Evolutionary conservation across 2,113 vertebrate species (phyloP), one percentile per base, ranked within the genome.

Genomic region (Charadrius vociferus): DNA sequence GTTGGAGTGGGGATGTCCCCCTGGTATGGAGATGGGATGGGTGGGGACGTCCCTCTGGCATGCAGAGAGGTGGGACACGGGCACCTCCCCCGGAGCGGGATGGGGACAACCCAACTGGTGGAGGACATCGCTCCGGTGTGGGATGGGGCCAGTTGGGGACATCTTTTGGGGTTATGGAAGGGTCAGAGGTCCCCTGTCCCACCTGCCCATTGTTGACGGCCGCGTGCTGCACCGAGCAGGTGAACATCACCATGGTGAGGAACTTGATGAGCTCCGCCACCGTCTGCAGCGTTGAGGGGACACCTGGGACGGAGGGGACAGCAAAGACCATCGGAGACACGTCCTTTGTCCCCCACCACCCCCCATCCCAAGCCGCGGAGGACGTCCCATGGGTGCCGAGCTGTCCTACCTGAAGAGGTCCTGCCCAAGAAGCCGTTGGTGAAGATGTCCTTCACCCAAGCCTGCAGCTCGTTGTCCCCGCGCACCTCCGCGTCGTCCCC

Each of bases 381-480:
- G 74, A 23, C 24, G 10, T 14, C 22, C 17, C 29, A 7, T 24
- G 32, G 53, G 22, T 12, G 39, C 6, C 0, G 7, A 30, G 23
- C 20, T 4, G 5, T 6, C 13, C 36, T 43, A 95, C 94, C 95
- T 81, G 94, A 96, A 41, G 70, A 94, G 20, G 81, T 39, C 66
- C 18, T 52, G 50, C 95, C 91, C 43, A 92, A 72, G 81, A 98
- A 98, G 55, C 98, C 98, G 41, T 98, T 96, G n/a, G 87, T 41
- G 34, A 95, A 32, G 24, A 98, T 68, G 21, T 98, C 98, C 63
- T n/a, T 70, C 82, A 98, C 94, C 98, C 98, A 98, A 16, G 96
- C 97, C 85, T 98, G 98, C n/a, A 98, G 97, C 93, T 99, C 98
- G 2, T 23, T 41, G 75, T 98, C 98, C 53, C 95, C n/a, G 20